Conservation (phyloP, 2,888 invertebrate species). For the Apotomis capreana region DNA sequence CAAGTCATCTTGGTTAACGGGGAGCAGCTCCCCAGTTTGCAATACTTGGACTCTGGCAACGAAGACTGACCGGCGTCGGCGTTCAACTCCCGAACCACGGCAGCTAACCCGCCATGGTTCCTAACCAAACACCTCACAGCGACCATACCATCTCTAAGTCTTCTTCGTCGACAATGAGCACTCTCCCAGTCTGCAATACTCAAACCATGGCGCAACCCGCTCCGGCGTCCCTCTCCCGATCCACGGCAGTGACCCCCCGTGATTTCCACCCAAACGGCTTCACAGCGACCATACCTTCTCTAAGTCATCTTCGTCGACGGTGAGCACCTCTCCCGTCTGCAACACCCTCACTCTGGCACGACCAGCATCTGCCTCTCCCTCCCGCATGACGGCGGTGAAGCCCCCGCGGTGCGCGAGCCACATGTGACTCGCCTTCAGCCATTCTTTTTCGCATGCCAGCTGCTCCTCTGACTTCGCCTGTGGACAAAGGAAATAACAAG, state of each 20-base stretch:
- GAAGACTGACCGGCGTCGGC: conserved; percentile 87
- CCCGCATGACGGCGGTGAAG: conserved; percentile 92
- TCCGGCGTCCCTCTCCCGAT: conserved; percentile 89
- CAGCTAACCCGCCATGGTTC: conserved; percentile 94
- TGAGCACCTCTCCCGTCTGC: conserved; percentile 91
- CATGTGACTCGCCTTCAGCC: conserved; percentile 88
- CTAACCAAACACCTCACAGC: background rate
- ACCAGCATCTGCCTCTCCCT: conserved; percentile 87
- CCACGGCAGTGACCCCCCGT: conserved; percentile 93
- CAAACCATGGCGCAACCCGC: conserved; percentile 88
- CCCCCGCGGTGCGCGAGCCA: conserved; percentile 98
- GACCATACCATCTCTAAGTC: conserved; percentile 93
- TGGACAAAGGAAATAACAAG: conserved; percentile 44
- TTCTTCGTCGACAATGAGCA: conserved; percentile 95
- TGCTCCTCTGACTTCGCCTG: conserved; percentile 87
- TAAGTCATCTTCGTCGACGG: conserved; percentile 97
- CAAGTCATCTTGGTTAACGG: conserved; percentile 97
- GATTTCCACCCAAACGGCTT: conserved; percentile 67
- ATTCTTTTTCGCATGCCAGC: conserved; percentile 86
- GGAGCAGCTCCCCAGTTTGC: conserved; percentile 91
- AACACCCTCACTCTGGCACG: conserved; percentile 90
- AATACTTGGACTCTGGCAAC: conserved; percentile 89
- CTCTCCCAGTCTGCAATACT: conserved; percentile 91
- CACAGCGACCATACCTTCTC: conserved; percentile 87
- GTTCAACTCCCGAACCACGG: conserved; percentile 89